Conservation (phyloP, 2,888 invertebrate species). For the Schizaphis graminum region DNA sequence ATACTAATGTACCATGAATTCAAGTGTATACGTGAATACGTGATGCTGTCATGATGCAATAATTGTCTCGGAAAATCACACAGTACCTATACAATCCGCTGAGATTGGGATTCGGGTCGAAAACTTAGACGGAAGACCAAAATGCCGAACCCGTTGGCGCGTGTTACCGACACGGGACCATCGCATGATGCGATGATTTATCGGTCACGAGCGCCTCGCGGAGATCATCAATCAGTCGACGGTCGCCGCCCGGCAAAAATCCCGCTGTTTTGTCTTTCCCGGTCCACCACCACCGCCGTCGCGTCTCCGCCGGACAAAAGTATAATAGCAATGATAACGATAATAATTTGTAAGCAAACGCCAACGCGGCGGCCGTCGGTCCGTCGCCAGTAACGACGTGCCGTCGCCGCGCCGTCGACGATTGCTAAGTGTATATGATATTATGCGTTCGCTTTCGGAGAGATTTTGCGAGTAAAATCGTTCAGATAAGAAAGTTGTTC, state of each 20-base stretch:
- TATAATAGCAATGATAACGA: constrained; percentile 5
- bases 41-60: neutral
- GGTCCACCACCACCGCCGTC: neutral
- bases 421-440: neutral
- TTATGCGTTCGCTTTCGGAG: neutral
- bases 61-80: neutral
- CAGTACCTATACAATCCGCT: neutral
- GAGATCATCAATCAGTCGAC: constrained; percentile 59
- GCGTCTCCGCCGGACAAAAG: neutral
- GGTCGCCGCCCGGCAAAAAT: constrained; percentile 2
- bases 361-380: constrained; percentile 26
- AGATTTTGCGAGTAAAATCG: neutral
- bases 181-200: constrained; percentile 47
- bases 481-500: neutral
- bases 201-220: constrained; percentile 33
- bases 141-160: neutral
- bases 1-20: too few relatives aligned
- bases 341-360: constrained; percentile 22
- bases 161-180: neutral
- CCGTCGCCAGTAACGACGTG: constrained; percentile 34
- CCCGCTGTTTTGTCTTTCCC: constrained; percentile 45
- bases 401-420: neutral
- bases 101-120: neutral
- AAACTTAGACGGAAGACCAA: constrained; percentile 38
- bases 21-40: too few relatives aligned